These are phyloP conservation scores for Mesorhabditis belari DNA, from an alignment of 2,888 invertebrate species.

Conservation along the genomic window DNA sequence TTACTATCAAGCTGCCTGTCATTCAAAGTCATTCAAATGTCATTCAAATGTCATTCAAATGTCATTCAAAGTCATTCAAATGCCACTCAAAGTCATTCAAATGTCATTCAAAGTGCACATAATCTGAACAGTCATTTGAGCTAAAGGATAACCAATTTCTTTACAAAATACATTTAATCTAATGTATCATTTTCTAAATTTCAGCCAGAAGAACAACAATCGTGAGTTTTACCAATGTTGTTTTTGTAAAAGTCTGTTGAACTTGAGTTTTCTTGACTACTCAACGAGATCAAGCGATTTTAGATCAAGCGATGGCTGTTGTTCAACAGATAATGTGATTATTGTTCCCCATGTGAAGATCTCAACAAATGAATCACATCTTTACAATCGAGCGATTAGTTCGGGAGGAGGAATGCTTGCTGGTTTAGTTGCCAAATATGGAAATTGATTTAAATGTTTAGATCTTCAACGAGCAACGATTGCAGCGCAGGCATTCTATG, in stretches of 20 bases:
- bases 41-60: no score
- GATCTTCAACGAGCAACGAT: constrained; percentile 52
- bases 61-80: no score
- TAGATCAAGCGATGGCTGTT: constrained; percentile 19
- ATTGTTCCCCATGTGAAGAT: constrained; percentile 52
- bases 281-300: no score
- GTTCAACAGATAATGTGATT: constrained; percentile 47
- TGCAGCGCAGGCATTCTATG: constrained; percentile 51
- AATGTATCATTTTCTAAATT: background rate
- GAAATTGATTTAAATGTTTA: constrained; percentile 19
- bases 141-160: no score
- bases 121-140: no score
- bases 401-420: constrained; percentile 51
- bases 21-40: no score
- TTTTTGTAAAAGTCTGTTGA: no score
- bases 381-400: constrained; percentile 50
- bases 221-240: constrained; percentile 4
- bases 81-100: no score
- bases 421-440: constrained; percentile 20
- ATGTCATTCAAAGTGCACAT: no score
- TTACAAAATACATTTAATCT: no score
- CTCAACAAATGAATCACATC: constrained; percentile 43
- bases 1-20: no score
- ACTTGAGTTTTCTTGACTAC: no score
- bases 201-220: constrained; percentile 5